Evolutionary conservation across 2,113 vertebrate species (phyloP).

Genomic region (Triplophysa rosa): DNA sequence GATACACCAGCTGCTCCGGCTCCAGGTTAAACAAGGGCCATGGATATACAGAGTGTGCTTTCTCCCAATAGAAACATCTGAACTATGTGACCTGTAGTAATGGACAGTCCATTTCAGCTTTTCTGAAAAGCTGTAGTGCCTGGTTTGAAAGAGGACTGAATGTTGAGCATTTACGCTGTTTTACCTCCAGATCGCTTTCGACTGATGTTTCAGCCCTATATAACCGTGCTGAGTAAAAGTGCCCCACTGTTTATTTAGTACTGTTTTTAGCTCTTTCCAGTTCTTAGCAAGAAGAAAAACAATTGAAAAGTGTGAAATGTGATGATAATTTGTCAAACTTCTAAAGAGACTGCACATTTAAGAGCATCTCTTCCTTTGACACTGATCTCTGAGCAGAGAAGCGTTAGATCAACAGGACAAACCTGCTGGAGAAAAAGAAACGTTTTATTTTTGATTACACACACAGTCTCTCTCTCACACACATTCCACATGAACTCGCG

Average conservation of each 20-base stretch:
- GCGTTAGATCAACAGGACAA: background rate
- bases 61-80: background rate
- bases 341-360: too few species aligned
- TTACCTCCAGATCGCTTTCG: conserved; percentile 4
- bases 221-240: background rate
- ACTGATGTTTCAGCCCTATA: background rate
- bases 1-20: background rate
- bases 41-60: background rate
- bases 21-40: background rate
- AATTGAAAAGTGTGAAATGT: background rate
- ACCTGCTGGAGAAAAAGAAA: background rate
- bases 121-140: background rate
- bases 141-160: background rate
- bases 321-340: background rate
- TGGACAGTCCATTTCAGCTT: conserved; percentile 3
- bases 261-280: background rate
- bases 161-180: background rate
- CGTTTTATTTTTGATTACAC: background rate
- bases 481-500: background rate
- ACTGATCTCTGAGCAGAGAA: conserved; percentile 3
- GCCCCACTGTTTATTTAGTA: background rate
- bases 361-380: background rate
- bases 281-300: background rate
- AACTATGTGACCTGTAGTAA: background rate
- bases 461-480: background rate